These are phyloP conservation scores for Oegoconia quadripuncta DNA, from an alignment of 2,888 invertebrate genomes.

Conservation along the genomic window DNA sequence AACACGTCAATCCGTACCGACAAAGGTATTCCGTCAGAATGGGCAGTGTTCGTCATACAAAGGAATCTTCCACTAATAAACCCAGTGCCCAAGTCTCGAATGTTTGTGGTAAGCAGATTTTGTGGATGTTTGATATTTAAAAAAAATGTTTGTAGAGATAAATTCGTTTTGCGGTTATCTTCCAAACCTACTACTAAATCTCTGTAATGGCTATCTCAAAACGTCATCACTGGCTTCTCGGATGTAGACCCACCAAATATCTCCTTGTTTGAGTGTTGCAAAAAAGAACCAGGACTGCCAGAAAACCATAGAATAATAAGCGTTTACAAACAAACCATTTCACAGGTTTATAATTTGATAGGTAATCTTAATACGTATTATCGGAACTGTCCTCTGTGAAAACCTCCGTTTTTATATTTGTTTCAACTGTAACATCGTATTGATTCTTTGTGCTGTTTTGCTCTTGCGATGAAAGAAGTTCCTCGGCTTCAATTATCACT, in stretches of 20 bases:
- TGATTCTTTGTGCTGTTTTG: slow-evolving; percentile 19
- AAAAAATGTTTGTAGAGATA: too few species aligned
- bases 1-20: slow-evolving; percentile 6
- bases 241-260: too few species aligned
- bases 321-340: background rate
- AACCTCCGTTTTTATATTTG: slow-evolving; percentile 55
- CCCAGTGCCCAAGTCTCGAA: background rate
- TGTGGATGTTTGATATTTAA: background rate
- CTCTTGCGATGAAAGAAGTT: slow-evolving; percentile 43
- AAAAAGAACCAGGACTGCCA: background rate
- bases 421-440: slow-evolving; percentile 32
- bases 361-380: background rate
- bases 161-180: too few species aligned
- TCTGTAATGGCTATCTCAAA: background rate
- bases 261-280: too few species aligned
- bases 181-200: background rate
- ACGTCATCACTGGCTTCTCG: too few species aligned
- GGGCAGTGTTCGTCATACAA: slow-evolving; percentile 1
- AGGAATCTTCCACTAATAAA: background rate
- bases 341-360: background rate
- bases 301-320: too few species aligned
- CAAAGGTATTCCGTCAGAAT: slow-evolving; percentile 10
- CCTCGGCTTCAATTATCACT: slow-evolving; percentile 65
- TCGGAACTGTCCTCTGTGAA: slow-evolving; percentile 42
- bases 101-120: slow-evolving; percentile 8